These are phyloP conservation scores for Atrina japonica DNA, from an alignment of 2,888 invertebrate genomes.

Conservation along the genomic window DNA sequence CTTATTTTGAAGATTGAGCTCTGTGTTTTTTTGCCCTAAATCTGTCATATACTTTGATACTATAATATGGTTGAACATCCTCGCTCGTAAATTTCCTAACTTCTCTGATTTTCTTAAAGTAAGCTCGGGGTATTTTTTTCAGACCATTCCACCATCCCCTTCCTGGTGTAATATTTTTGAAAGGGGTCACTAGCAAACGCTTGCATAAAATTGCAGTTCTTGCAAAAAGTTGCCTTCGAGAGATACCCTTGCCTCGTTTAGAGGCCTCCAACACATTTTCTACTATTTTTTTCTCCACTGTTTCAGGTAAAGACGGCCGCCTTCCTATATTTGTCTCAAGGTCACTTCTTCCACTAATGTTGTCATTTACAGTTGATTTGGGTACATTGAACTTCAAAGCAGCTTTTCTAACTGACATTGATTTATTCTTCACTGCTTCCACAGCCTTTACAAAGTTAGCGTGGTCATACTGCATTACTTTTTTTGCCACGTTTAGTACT, in stretches of 20 bases:
- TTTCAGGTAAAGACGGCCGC: conserved; percentile 13
- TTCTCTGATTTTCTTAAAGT: conserved; percentile 27
- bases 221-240: conserved; percentile 15
- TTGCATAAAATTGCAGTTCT: conserved; percentile 18
- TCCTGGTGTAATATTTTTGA: conserved; percentile 19
- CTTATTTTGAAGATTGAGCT: conserved; percentile 4
- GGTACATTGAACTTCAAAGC: conserved; percentile 23
- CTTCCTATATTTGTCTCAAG: conserved; percentile 12
- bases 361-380: conserved; percentile 29
- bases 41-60: conserved; percentile 1
- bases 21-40: not conserved
- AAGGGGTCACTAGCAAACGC: conserved; percentile 4
- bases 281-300: conserved; percentile 27
- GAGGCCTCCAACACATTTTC: conserved; percentile 27
- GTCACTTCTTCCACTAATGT: conserved; percentile 19
- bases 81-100: conserved; percentile 14
- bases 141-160: too few relatives aligned
- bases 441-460: conserved; percentile 16
- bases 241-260: conserved; percentile 35
- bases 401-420: conserved; percentile 20
- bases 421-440: conserved; percentile 14
- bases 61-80: conserved; percentile 6
- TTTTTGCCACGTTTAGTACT: too few relatives aligned
- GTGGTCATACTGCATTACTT: conserved; percentile 15
- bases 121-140: conserved; percentile 18